Conservation (phyloP, 2,113 vertebrate genomes). For the Trematomus loennbergii region DNA sequence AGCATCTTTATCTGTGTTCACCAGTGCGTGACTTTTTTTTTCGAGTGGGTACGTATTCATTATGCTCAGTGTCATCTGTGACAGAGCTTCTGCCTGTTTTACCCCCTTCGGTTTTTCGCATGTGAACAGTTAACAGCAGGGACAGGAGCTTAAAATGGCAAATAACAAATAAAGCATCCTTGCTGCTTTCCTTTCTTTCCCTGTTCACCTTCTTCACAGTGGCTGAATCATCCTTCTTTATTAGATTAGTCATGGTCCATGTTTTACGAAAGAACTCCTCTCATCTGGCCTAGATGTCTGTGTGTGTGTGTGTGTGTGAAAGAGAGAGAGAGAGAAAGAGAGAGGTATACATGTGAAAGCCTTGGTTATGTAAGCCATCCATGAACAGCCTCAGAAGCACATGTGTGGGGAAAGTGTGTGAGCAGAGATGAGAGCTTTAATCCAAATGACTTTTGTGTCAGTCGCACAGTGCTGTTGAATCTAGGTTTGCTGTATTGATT, state of each 20-base stretch:
- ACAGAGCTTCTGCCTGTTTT: conserved; percentile 1
- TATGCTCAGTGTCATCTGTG: conserved; percentile 2
- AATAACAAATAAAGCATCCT: conserved; percentile 10
- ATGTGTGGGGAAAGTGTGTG: conserved; percentile 20
- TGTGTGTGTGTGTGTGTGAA: not conserved
- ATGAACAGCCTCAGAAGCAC: conserved; percentile 36
- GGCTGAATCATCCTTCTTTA: conserved; percentile 32
- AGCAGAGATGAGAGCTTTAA: conserved; percentile 33
- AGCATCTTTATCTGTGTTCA: conserved; percentile 59
- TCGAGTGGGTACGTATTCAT: conserved; percentile 21
- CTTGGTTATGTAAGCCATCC: conserved; percentile 73
- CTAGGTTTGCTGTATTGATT: conserved; percentile 66
- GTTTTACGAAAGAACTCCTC: conserved; percentile 52
- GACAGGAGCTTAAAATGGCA: not conserved
- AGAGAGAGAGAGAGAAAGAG: not conserved
- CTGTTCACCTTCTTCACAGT: conserved; percentile 37
- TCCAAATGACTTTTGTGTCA: conserved; percentile 22
- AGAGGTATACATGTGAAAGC: conserved; percentile 51
- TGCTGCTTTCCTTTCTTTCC: not conserved
- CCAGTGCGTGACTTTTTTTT: conserved; percentile 53
- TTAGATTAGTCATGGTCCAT: conserved; percentile 62
- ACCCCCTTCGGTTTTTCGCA: not conserved
- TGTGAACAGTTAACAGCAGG: conserved; percentile 30
- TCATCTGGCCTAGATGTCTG: conserved; percentile 60
- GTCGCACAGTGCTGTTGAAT: conserved; percentile 21